These are phyloP conservation scores for Oligia strigilis DNA, from an alignment of 2,888 invertebrate genomes.

Conservation along the genomic window DNA sequence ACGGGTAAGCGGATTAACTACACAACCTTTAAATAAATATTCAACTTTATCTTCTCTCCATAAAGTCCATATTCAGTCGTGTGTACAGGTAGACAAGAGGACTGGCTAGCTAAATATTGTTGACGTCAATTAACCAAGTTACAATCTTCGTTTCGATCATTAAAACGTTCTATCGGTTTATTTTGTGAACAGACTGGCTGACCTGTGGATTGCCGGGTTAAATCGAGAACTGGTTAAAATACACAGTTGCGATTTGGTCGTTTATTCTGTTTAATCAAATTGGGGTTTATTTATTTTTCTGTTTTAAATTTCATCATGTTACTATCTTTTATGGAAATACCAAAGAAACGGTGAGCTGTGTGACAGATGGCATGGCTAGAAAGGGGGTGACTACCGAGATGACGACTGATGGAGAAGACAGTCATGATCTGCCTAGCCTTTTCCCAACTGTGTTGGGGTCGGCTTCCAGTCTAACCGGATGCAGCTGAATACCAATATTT, in stretches of 20 bases:
- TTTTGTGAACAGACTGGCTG: slow-evolving; percentile 28
- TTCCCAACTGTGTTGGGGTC: too few species aligned
- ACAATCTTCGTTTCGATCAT: slow-evolving; percentile 47
- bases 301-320: neutral
- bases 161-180: slow-evolving; percentile 54
- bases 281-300: neutral
- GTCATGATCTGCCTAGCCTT: too few species aligned
- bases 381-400: too few species aligned
- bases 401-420: too few species aligned
- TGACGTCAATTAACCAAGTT: slow-evolving; percentile 55
- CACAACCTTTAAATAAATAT: slow-evolving; percentile 34
- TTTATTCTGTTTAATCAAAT: neutral
- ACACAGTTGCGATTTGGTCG: neutral
- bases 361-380: too few species aligned
- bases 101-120: slow-evolving; percentile 42
- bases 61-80: slow-evolving; percentile 44
- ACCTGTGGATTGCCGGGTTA: slow-evolving; percentile 22
- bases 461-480: too few species aligned
- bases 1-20: slow-evolving; percentile 52
- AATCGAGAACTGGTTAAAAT: slow-evolving; percentile 17
- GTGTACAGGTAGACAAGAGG: slow-evolving; percentile 21
- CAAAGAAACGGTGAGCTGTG: neutral
- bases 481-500: too few species aligned
- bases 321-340: too few species aligned
- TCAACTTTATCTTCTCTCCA: slow-evolving; percentile 31